Base-by-base conservation (phyloP, 2,888 invertebrate species). In the Cistogaster globosa region DNA sequence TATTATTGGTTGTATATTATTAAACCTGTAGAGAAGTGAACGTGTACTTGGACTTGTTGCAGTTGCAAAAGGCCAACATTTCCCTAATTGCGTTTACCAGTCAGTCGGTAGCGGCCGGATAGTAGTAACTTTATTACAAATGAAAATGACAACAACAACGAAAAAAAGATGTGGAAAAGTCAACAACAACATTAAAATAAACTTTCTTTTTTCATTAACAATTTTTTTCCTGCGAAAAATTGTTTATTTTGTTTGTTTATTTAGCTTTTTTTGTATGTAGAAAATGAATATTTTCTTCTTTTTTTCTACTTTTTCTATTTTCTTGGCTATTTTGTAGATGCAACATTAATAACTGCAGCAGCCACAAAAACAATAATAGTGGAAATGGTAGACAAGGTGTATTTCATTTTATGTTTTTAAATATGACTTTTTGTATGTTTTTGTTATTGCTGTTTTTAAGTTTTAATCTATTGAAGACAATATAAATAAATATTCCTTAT, bases 171-270 rank as follows among this genome's bases (percentile, higher is more conserved):
- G 75, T 80, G 83, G 55, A 74, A 79, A 78, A 79, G 62, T 79
- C 79, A 79, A 57, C 79, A 83, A 57, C 78, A 72, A 58, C 78
- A 82, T 82, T 75, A 75, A 78, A 83, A 71, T 71, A 75, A n/a
- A 85, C 82, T 82, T 85, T 85, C 82, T 82, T 85, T 85, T 84
- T 85, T 82, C 85, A 78, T 79, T 75, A 79, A 85, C 78, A 74
- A 79, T 80, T 80, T 80, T 81, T 42, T 84, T 80, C n/a, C n/a
- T 22, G 72, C 68, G 67, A 81, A 84, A 84, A 74, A 62, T 77
- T 77, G 6, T 81, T 81, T 81, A 74, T 78, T 76, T 84, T 72
- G 51, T 79, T 79, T 68, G 38, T 72, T 76, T 77, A 58, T 79
- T n/a, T n/a, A n/a, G n/a, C n/a, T n/a, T n/a, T n/a, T n/a, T n/a